phyloP scores from a whole-genome alignment of 2,797 vertebrate genomes.

The Chelmon rostratus region DNA sequence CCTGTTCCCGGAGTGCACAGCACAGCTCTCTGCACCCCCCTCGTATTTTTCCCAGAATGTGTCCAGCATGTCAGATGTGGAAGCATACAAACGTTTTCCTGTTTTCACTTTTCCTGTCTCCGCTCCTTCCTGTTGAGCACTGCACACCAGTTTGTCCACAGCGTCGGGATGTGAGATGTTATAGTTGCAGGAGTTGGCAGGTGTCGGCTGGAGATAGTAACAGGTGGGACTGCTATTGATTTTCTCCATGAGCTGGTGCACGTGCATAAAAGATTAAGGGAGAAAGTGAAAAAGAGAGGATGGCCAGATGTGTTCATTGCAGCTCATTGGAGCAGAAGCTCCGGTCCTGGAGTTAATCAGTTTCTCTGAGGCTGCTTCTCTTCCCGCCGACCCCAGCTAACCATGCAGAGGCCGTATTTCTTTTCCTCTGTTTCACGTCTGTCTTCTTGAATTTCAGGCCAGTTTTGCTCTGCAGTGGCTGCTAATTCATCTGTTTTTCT shows the following conservation, averaged over 20 bases:
- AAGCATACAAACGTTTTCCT: constrained; percentile 55
- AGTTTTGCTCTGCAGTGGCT: neutral
- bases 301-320: constrained; percentile 71
- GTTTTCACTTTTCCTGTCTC: constrained; percentile 66
- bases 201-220: constrained; percentile 55
- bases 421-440: constrained; percentile 14
- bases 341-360: constrained; percentile 57
- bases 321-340: constrained; percentile 72
- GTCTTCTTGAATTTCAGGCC: neutral
- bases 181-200: constrained; percentile 41
- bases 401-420: constrained; percentile 15
- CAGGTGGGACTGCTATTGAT: constrained; percentile 59
- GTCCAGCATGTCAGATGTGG: constrained; percentile 43
- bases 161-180: constrained; percentile 22
- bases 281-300: constrained; percentile 24
- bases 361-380: constrained; percentile 42
- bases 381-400: constrained; percentile 24
- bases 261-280: constrained; percentile 36
- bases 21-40: neutral
- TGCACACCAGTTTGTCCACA: constrained; percentile 49
- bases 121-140: constrained; percentile 47
- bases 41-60: constrained; percentile 12
- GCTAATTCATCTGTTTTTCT: neutral
- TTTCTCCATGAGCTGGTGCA: constrained; percentile 39
- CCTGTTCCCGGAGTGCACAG: constrained; percentile 4